phyloP scores from a whole-genome alignment of 2,888 invertebrate genomes.

The Matsumyia berberina region DNA sequence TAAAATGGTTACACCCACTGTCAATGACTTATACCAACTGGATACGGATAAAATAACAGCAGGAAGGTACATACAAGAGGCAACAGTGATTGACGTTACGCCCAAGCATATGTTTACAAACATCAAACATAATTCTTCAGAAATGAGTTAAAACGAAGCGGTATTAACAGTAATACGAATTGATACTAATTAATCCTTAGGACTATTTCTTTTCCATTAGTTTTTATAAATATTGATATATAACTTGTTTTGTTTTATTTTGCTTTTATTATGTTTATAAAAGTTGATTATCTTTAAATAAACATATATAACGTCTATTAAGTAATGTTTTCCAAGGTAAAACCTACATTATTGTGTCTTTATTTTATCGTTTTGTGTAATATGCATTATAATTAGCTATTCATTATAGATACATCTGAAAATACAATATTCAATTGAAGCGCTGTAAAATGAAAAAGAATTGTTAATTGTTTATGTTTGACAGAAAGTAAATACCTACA shows the following conservation, averaged over 20 bases:
- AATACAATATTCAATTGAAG: conserved; percentile 27
- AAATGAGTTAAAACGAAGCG: conserved; percentile 59
- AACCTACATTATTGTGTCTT: conserved; percentile 10
- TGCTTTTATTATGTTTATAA: conserved; percentile 13
- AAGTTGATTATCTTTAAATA: conserved; percentile 18
- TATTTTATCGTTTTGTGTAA: conserved; percentile 41
- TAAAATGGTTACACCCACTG: conserved; percentile 73
- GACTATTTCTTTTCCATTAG: conserved; percentile 64
- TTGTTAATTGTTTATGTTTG: background rate
- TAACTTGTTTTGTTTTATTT: conserved; percentile 42
- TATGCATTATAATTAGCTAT: conserved; percentile 25
- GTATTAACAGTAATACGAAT: conserved; percentile 46
- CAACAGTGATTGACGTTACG: conserved; percentile 52
- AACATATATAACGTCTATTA: conserved; percentile 3
- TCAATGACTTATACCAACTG: conserved; percentile 75
- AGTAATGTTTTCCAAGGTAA: conserved; percentile 21
- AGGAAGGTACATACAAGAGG: conserved; percentile 33
- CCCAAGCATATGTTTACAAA: conserved; percentile 50
- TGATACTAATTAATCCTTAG: background rate
- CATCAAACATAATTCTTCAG: conserved; percentile 68
- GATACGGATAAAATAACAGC: conserved; percentile 73
- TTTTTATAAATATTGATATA: conserved; percentile 40
- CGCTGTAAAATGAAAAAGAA: background rate
- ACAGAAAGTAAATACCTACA: background rate
- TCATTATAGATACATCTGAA: conserved; percentile 17